Evolutionary conservation across 2,888 invertebrate genomes (phyloP), one percentile per base, ranked within the genome.

Genomic region (Apoda limacodes): DNA sequence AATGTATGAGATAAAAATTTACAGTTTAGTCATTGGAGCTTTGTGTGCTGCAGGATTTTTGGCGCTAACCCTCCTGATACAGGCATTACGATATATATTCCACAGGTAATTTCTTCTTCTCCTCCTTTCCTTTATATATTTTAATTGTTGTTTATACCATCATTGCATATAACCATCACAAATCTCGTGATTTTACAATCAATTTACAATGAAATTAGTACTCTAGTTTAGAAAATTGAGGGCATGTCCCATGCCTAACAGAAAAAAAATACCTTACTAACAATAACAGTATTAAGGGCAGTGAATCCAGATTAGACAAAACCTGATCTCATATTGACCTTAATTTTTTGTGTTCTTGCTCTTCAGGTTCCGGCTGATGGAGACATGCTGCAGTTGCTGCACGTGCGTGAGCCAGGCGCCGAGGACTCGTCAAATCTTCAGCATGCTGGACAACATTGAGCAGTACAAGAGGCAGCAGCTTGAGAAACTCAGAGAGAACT

Each of bases 391-490:
- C 62, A 86, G 87, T 52, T 92, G 92, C 61, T 92, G 92, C 55
- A 87, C 87, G 42, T 86, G 88, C 56, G 82, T 85, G 28, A 87
- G 84, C 40, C 85, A 85, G 38, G 88, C 91, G 11, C 92, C 93
- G 5, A 85, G 92, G 33, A 87, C 91, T 13, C 86, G 91, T 37
- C 93, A 94, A 64, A 89, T 95, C 42, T 90, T 90, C 58, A 89
- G 88, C 46, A 91, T 95, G 87, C 74, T 95, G 50, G 95, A 95
- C 60, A 92, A 90, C 65, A 91, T 95, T 48, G 95, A 95, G 60
- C 88, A 88, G 44, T 94, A 95, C 74, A 94, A 94, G 70, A 89
- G 88, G 38, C 92, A 89, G 59, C 95, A 95, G 57, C 75, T 96
- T 52, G 95, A 95, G 51, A 87, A 89, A 51, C 76, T 97, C 38